A percentile compares a stretch with the other conserved stretches of the same genome.
phyloP scores from a whole-genome alignment of 2,888 invertebrate species.

The Catocala fraxini region DNA sequence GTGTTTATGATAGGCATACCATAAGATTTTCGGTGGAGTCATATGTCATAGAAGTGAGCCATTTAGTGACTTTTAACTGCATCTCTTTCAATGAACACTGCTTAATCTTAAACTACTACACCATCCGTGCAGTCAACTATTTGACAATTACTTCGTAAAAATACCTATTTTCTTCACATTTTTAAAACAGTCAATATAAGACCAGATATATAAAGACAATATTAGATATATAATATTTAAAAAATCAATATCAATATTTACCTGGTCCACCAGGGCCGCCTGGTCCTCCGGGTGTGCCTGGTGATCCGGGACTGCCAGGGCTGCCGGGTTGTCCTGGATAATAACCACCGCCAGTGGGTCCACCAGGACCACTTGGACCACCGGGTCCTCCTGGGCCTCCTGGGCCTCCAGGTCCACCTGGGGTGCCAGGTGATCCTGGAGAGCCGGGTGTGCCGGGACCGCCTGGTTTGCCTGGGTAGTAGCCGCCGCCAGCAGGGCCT shows the following conservation, averaged over 20 bases:
- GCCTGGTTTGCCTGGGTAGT: slow-evolving; percentile 48
- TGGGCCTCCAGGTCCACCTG: slow-evolving; percentile 49
- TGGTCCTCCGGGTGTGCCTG: slow-evolving; percentile 41
- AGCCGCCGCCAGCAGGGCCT: slow-evolving; percentile 31
- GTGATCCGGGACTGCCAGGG: slow-evolving; percentile 33
- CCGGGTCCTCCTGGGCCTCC: slow-evolving; percentile 54
- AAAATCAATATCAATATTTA: not conserved
- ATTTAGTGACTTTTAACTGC: no score
- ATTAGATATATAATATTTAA: no score
- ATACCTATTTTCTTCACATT: no score
- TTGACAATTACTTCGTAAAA: no score
- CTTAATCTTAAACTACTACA: no score
- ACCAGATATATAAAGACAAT: no score
- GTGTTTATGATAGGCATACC: no score
- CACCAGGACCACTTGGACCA: slow-evolving; percentile 48
- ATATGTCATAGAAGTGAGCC: no score
- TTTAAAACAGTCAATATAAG: no score
- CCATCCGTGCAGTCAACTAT: no score
- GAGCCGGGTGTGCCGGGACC: slow-evolving; percentile 52
- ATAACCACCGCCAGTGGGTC: slow-evolving; percentile 58
- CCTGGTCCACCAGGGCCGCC: slow-evolving; percentile 44
- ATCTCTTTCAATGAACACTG: no score
- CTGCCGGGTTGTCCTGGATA: slow-evolving; percentile 47
- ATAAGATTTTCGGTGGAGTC: no score
- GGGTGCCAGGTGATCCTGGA: slow-evolving; percentile 57